Percentiles rank a stretch among this genome's conserved stretches.
Conservation (phyloP, 2,797 vertebrate species). For the Hozukius guyotensis region DNA sequence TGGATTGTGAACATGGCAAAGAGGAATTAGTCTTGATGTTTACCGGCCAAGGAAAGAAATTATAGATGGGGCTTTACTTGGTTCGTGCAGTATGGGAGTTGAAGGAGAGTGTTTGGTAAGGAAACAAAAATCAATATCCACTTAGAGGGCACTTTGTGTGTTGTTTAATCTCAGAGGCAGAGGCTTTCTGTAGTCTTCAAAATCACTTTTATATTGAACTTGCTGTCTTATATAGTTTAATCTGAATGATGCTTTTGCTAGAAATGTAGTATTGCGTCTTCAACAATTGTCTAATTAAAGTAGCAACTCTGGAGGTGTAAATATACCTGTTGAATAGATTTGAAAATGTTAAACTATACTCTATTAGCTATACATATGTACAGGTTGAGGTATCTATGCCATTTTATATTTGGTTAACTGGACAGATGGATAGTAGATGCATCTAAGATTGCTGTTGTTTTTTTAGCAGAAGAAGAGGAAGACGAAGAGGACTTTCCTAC, state of each 20-base stretch:
- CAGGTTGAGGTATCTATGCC: neutral
- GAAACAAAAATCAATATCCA: constrained; percentile 41
- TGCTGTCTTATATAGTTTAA: neutral
- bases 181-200: constrained; percentile 1
- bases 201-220: constrained; percentile 16
- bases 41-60: neutral
- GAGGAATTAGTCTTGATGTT: neutral
- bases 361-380: neutral
- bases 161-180: constrained; percentile 22
- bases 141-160: constrained; percentile 27
- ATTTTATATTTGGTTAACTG: neutral
- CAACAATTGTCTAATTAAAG: neutral
- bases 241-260: neutral
- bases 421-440: neutral
- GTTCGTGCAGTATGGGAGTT: neutral
- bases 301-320: neutral
- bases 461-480: constrained; percentile 88
- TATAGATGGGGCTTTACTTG: neutral
- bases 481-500: constrained; percentile 94
- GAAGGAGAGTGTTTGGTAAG: neutral
- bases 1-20: neutral
- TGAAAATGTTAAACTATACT: neutral
- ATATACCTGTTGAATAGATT: neutral
- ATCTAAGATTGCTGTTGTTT: constrained; percentile 5
- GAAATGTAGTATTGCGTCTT: neutral